A percentile compares a stretch with the other conserved stretches of the same genome.
Conservation (phyloP, 2,113 vertebrate genomes). For the Tichodroma muraria region DNA sequence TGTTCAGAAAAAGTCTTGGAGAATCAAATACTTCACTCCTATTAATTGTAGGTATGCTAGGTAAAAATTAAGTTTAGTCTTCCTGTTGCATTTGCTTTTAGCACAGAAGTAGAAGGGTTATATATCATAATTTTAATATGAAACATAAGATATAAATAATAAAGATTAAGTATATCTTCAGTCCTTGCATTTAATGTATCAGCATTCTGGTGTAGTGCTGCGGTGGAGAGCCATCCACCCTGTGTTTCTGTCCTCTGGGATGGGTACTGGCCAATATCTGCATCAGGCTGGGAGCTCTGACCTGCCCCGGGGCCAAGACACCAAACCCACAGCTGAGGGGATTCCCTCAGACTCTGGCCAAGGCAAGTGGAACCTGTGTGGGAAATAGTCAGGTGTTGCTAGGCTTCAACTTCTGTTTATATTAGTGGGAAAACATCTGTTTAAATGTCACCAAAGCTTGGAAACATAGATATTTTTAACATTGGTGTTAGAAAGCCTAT, state of each 20-base stretch:
- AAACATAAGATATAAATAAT: not conserved
- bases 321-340: not conserved
- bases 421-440: not conserved
- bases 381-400: not conserved
- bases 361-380: not conserved
- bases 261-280: rapidly evolving
- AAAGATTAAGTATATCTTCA: not conserved
- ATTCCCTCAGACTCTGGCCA: not conserved
- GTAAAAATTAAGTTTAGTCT: not conserved
- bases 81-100: not conserved
- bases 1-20: not conserved
- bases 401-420: not conserved
- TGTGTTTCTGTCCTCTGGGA: rapidly evolving
- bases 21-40: not conserved
- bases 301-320: not conserved
- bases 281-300: not conserved
- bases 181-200: not conserved
- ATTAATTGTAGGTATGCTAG: not conserved
- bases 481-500: not conserved
- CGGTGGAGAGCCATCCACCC: rapidly evolving
- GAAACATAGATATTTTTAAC: not conserved
- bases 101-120: not conserved
- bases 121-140: not conserved
- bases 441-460: not conserved
- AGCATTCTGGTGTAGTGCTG: not conserved